Conservation (phyloP, 2,797 vertebrate genomes). For the Picus viridis region DNA sequence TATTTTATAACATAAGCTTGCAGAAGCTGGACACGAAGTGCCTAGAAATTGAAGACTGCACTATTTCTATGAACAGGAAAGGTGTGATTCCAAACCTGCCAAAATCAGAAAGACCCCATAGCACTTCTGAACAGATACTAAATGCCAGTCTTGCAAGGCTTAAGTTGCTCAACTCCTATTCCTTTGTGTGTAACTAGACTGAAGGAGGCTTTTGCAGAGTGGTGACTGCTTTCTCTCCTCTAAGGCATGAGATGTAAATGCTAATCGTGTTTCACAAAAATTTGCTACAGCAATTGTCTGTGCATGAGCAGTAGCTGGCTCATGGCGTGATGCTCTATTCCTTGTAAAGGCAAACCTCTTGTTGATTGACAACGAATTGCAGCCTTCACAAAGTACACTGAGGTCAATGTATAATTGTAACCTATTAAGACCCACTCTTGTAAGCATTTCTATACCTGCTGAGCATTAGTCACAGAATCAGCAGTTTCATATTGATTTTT, state of each 20-base stretch:
- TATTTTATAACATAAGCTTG: neutral
- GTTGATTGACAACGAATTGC: neutral
- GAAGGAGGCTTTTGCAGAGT: neutral
- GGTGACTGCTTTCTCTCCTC: conserved; percentile 34
- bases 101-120: neutral
- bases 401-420: conserved; percentile 35
- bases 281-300: conserved; percentile 52
- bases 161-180: neutral
- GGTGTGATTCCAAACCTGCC: neutral
- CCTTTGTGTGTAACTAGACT: neutral
- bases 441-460: conserved; percentile 27
- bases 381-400: conserved; percentile 40
- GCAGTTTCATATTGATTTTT: neutral
- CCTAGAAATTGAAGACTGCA: neutral
- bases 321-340: neutral
- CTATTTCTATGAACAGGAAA: neutral
- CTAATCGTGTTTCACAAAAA: conserved; percentile 72
- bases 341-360: conserved; percentile 10
- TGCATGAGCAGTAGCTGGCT: conserved; percentile 71
- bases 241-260: conserved; percentile 68
- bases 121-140: neutral
- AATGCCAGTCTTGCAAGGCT: neutral
- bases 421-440: conserved; percentile 2
- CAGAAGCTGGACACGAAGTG: neutral
- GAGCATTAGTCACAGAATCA: neutral